A percentile compares a stretch with the other conserved stretches of the same genome.
These are phyloP conservation scores for Diaprepes abbreviatus DNA, from an alignment of 2,888 invertebrate species.

Conservation along the genomic window DNA sequence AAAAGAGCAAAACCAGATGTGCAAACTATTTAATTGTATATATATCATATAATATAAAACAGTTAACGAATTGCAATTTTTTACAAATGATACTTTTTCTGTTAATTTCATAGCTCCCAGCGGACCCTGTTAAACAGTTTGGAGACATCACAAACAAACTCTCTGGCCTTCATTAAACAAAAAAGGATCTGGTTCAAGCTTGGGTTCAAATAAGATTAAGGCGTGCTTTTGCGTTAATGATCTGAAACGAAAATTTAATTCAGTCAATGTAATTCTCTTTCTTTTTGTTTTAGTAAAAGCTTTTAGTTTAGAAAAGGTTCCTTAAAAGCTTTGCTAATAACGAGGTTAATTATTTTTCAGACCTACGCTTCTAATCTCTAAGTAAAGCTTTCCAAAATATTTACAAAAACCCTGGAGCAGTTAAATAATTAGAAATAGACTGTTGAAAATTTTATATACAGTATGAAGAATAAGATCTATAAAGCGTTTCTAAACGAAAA, in stretches of 20 bases:
- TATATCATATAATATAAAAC: too few relatives aligned
- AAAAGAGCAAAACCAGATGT: too few relatives aligned
- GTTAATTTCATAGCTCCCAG: too few relatives aligned
- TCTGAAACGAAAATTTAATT: constrained; percentile 19
- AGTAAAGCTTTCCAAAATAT: background rate
- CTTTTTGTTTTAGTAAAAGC: constrained; percentile 11
- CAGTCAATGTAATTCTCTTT: constrained; percentile 2
- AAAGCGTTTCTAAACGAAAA: too few relatives aligned
- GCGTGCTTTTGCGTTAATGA: constrained; percentile 10
- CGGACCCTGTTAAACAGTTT: background rate
- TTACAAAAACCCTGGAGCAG: background rate
- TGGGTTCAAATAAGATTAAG: background rate
- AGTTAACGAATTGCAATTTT: too few relatives aligned
- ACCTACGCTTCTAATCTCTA: too few relatives aligned
- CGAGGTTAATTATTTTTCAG: too few relatives aligned
- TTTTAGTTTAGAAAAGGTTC: background rate
- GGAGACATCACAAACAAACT: background rate
- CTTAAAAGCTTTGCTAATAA: constrained; percentile 13
- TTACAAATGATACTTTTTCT: too few relatives aligned
- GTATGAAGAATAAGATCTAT: too few relatives aligned
- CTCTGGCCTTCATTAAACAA: background rate
- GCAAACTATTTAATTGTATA: too few relatives aligned
- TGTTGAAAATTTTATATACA: too few relatives aligned
- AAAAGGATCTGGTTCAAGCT: background rate
- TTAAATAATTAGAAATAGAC: background rate